These are phyloP conservation scores for Steatornis caripensis DNA, from an alignment of 2,113 vertebrate species.

Conservation along the genomic window DNA sequence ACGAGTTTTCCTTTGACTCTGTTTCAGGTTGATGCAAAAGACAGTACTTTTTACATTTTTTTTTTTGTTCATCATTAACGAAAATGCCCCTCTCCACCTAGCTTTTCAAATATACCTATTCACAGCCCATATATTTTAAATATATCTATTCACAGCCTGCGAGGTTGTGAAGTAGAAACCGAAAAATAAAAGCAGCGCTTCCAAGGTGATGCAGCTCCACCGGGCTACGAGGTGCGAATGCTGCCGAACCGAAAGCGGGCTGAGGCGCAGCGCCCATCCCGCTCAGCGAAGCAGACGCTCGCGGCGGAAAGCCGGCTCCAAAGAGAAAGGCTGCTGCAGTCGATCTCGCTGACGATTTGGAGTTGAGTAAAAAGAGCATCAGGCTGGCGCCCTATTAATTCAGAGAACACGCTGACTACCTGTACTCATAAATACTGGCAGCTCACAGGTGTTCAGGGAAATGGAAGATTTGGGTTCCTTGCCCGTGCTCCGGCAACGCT, in stretches of 20 bases:
- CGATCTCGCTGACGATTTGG: background rate
- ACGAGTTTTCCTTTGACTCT: background rate
- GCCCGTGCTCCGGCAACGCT: background rate
- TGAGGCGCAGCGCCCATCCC: background rate
- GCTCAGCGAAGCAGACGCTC: background rate
- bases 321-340: background rate
- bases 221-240: background rate
- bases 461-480: background rate
- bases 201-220: background rate
- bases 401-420: background rate
- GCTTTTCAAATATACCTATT: background rate
- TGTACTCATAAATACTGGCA: background rate
- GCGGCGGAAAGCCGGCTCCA: background rate
- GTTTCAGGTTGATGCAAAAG: background rate
- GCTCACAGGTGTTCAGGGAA: background rate
- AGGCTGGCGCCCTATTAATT: background rate
- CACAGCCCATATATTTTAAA: background rate
- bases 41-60: background rate
- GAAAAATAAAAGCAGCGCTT: background rate
- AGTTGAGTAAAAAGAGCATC: background rate
- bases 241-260: background rate
- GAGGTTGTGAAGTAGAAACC: background rate
- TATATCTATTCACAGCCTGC: background rate
- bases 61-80: background rate
- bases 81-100: background rate